Evolutionary conservation across 2,888 invertebrate genomes (phyloP).

Genomic region (Parnassius mnemosyne): DNA sequence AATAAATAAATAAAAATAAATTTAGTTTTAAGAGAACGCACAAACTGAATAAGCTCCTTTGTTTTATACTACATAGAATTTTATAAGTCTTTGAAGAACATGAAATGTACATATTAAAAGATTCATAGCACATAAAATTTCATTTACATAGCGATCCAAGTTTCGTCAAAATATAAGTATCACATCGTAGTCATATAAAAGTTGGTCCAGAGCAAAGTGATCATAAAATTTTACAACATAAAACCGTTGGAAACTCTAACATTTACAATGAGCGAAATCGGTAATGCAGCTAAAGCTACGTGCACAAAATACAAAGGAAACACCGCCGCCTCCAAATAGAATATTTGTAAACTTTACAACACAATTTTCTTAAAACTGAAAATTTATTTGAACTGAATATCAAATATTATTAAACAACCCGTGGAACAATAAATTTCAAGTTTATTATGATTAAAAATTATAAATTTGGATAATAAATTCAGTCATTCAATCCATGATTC

Average conservation of each 20-base stretch:
- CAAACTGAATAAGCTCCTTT: too few relatives aligned
- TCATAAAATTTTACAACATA: constrained; percentile 31
- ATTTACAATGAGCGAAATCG: constrained; percentile 27
- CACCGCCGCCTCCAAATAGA: background rate
- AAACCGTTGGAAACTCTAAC: constrained; percentile 22
- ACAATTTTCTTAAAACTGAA: background rate
- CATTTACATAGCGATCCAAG: constrained; percentile 11
- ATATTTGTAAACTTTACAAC: background rate
- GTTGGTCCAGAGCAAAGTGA: constrained; percentile 5
- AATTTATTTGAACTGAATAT: background rate
- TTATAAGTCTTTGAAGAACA: too few relatives aligned
- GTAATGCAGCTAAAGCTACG: constrained; percentile 4
- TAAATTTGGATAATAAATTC: too few relatives aligned
- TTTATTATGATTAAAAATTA: too few relatives aligned
- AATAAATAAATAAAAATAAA: too few relatives aligned
- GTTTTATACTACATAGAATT: too few relatives aligned
- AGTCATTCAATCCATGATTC: too few relatives aligned
- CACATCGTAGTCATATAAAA: constrained; percentile 19
- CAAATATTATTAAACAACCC: too few relatives aligned
- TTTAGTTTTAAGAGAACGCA: too few relatives aligned
- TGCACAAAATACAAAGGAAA: constrained; percentile 4
- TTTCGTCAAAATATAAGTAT: constrained; percentile 9
- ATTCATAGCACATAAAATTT: constrained; percentile 15
- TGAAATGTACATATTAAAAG: background rate
- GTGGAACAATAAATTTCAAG: too few relatives aligned